These are phyloP conservation scores for Theocolax elegans DNA, from an alignment of 1,140 invertebrate genomes.

Conservation along the genomic window DNA sequence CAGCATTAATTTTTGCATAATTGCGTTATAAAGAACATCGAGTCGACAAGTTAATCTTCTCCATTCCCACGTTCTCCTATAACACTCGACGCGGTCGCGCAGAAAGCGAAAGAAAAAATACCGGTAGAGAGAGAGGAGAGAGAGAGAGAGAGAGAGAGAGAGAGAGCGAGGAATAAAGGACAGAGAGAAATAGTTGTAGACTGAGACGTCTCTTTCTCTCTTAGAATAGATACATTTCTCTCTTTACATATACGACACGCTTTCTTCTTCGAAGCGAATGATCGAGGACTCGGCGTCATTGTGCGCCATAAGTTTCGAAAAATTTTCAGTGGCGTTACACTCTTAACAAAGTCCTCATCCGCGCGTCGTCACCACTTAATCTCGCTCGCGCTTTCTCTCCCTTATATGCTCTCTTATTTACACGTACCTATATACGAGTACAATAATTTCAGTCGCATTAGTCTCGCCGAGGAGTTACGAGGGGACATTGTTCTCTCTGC, in stretches of 20 bases:
- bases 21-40: slow-evolving; percentile 36
- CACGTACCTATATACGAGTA: slow-evolving; percentile 38
- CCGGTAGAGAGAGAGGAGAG: neutral
- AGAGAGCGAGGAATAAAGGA: neutral
- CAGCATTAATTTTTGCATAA: slow-evolving; percentile 44
- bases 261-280: slow-evolving; percentile 24
- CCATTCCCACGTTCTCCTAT: slow-evolving; percentile 41
- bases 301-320: neutral
- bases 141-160: neutral
- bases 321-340: slow-evolving; percentile 10
- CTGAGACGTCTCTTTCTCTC: slow-evolving; percentile 10
- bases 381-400: slow-evolving; percentile 2
- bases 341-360: slow-evolving; percentile 19
- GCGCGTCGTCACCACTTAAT: slow-evolving; percentile 43
- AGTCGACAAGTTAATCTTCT: slow-evolving; percentile 41
- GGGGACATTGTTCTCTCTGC: slow-evolving; percentile 34
- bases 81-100: neutral
- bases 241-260: slow-evolving; percentile 1
- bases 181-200: too few species aligned
- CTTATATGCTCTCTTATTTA: slow-evolving; percentile 38
- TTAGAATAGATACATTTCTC: slow-evolving; percentile 6
- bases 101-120: neutral
- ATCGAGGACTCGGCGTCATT: neutral
- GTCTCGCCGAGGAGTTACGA: slow-evolving; percentile 44
- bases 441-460: slow-evolving; percentile 47